These are phyloP conservation scores for Diadegma fenestrale DNA, from an alignment of 2,888 invertebrate species.

Conservation along the genomic window DNA sequence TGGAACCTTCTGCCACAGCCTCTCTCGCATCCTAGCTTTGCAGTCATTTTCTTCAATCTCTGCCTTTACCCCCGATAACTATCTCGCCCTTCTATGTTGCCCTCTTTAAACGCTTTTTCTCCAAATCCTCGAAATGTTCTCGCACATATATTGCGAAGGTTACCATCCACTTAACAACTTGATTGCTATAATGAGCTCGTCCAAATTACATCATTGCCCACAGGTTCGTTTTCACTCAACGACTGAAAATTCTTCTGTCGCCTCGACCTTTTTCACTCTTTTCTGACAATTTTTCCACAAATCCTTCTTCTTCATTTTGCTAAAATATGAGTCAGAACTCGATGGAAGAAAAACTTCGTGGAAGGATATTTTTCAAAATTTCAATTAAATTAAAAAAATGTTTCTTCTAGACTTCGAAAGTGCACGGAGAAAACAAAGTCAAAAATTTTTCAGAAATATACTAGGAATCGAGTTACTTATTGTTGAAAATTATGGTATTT, in stretches of 20 bases:
- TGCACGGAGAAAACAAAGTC: not conserved
- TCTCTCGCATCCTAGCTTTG: slow-evolving; percentile 29
- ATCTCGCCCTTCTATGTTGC: slow-evolving; percentile 52
- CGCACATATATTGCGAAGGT: slow-evolving; percentile 24
- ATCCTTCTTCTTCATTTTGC: not conserved
- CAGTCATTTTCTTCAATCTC: slow-evolving; percentile 63
- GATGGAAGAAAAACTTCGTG: too few species aligned
- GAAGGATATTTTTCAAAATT: not conserved
- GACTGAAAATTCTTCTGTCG: not conserved
- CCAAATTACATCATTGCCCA: slow-evolving; percentile 26
- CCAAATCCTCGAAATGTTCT: slow-evolving; percentile 23
- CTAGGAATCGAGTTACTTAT: too few species aligned
- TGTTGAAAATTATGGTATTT: too few species aligned
- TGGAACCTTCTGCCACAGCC: slow-evolving; percentile 3
- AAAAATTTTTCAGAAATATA: too few species aligned
- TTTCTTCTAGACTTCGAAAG: not conserved
- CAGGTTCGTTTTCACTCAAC: not conserved
- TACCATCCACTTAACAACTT: slow-evolving; percentile 27
- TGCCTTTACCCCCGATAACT: slow-evolving; percentile 38
- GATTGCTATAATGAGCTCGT: slow-evolving; percentile 36
- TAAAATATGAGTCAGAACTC: too few species aligned
- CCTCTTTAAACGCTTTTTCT: slow-evolving; percentile 46
- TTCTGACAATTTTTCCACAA: not conserved
- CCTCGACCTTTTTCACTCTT: not conserved
- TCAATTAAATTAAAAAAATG: not conserved